Conservation (phyloP, 92 coral and sea anemone species). For the Paramuricea clavata region DNA sequence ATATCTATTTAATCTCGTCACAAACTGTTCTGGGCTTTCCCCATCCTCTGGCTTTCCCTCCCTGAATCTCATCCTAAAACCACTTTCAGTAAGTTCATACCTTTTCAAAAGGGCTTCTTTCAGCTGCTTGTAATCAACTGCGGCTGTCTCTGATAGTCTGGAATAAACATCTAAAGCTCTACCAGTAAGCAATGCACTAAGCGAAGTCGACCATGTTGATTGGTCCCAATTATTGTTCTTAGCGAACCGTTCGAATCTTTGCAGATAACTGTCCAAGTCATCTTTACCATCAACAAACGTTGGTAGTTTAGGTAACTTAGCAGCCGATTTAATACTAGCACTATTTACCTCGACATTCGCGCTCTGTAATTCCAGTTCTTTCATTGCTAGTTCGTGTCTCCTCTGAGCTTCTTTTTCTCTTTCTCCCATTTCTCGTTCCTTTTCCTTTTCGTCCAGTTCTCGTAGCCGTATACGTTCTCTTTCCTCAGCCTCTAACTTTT, state of each 20-base stretch:
- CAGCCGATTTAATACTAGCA: neutral
- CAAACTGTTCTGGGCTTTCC: slow-evolving; percentile 63
- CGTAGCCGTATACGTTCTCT: slow-evolving; percentile 8
- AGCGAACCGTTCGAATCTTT: slow-evolving; percentile 70
- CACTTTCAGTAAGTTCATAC: slow-evolving; percentile 64
- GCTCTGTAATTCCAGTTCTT: slow-evolving; percentile 34
- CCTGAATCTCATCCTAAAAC: slow-evolving; percentile 54
- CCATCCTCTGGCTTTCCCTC: slow-evolving; percentile 50
- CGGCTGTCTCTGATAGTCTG: slow-evolving; percentile 61
- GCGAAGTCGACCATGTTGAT: slow-evolving; percentile 58
- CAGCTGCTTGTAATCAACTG: slow-evolving; percentile 48
- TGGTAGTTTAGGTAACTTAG: slow-evolving; percentile 69
- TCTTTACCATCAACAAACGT: slow-evolving; percentile 68
- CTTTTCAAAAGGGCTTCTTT: slow-evolving; percentile 67
- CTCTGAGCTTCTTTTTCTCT: slow-evolving; percentile 35
- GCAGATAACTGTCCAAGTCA: slow-evolving; percentile 63
- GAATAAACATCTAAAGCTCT: slow-evolving; percentile 73
- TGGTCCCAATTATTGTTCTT: slow-evolving; percentile 59
- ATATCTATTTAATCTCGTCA: slow-evolving; percentile 34
- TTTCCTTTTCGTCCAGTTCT: slow-evolving; percentile 21
- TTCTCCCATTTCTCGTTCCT: slow-evolving; percentile 34
- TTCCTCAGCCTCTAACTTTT: slow-evolving; percentile 35
- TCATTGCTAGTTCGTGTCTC: slow-evolving; percentile 39
- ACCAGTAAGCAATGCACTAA: slow-evolving; percentile 68
- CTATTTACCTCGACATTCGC: neutral